phyloP scores from a whole-genome alignment of 2,888 invertebrate species.

The Fragum whitleyi region DNA sequence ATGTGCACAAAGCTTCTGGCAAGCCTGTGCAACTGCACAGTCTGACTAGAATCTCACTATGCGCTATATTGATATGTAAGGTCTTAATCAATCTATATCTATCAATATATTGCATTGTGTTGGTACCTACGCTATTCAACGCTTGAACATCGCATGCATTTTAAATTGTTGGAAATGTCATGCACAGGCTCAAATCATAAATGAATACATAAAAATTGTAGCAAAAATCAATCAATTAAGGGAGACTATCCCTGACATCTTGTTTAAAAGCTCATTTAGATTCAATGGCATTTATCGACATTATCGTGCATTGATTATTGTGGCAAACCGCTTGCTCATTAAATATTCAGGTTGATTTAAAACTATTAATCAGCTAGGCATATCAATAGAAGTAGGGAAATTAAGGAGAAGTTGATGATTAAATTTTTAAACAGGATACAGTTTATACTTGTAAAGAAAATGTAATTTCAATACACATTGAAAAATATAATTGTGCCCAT shows the following conservation, averaged over 20 bases:
- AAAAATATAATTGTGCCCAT: too few species aligned
- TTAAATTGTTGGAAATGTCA: too few species aligned
- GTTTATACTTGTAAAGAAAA: neutral
- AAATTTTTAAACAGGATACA: neutral
- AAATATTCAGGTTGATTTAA: slow-evolving; percentile 28
- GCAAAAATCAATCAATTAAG: neutral
- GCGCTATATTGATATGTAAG: too few species aligned
- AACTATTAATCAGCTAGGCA: slow-evolving; percentile 9
- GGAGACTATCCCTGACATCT: slow-evolving; percentile 15
- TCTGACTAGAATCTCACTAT: too few species aligned
- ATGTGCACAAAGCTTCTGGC: too few species aligned
- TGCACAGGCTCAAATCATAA: too few species aligned
- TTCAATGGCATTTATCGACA: slow-evolving; percentile 39
- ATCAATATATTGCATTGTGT: too few species aligned
- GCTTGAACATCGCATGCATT: too few species aligned
- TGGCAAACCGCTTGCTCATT: slow-evolving; percentile 4
- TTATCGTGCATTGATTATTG: slow-evolving; percentile 20
- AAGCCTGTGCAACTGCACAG: too few species aligned
- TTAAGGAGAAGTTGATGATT: slow-evolving; percentile 19
- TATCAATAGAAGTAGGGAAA: slow-evolving; percentile 11
- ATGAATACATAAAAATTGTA: too few species aligned
- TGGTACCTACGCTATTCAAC: too few species aligned
- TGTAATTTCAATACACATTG: neutral
- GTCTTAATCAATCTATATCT: too few species aligned
- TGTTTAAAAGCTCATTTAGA: slow-evolving; percentile 38